Percentiles rank a stretch among this genome's conserved stretches.
phyloP scores from a whole-genome alignment of 35 echinoderm and acorn worm species.

The Lytechinus pictus region DNA sequence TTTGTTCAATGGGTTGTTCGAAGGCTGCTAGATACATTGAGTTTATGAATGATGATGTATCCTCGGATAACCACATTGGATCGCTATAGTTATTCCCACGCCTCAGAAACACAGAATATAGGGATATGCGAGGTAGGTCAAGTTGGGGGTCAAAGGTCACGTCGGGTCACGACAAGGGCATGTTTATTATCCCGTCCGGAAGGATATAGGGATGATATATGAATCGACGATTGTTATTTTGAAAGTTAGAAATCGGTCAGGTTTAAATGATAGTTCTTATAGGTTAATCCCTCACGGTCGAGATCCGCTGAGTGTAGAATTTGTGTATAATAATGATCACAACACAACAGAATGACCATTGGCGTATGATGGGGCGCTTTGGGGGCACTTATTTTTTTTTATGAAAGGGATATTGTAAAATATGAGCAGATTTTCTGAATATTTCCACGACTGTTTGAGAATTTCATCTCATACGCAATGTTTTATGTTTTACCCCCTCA shows the following conservation, averaged over 20 bases:
- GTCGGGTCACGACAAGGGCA: neutral
- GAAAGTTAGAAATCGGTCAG: neutral
- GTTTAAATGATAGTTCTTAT: neutral
- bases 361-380: no score
- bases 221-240: neutral
- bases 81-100: neutral
- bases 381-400: no score
- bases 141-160: neutral
- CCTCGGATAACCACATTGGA: neutral
- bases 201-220: neutral
- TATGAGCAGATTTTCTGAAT: no score
- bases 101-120: neutral
- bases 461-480: no score
- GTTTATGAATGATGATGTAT: constrained; percentile 13
- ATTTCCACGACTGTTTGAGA: no score
- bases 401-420: no score
- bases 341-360: no score
- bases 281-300: no score
- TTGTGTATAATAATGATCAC: no score
- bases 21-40: neutral
- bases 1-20: neutral
- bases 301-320: no score
- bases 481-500: no score
- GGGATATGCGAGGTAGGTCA: neutral
- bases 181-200: neutral